phyloP scores from a whole-genome alignment of 2,797 vertebrate species.

The Catamblyrhynchus diadema region DNA sequence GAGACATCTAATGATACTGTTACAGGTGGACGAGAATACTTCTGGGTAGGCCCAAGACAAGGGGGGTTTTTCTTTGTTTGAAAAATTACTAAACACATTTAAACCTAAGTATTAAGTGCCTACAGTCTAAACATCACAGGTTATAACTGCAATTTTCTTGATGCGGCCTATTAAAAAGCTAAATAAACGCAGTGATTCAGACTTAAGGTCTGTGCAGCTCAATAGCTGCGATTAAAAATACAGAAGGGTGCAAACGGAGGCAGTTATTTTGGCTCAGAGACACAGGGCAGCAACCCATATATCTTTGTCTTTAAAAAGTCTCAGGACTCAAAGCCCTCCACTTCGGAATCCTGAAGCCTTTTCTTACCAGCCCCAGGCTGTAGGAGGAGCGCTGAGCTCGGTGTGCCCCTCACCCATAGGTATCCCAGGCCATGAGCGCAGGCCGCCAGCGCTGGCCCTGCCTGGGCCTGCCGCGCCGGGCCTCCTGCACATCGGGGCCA shows the following conservation, averaged over 20 bases:
- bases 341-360: neutral
- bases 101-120: accelerated
- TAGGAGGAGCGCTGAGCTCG: accelerated
- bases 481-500: accelerated
- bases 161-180: neutral
- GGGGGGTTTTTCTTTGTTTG: accelerated
- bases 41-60: accelerated
- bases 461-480: neutral
- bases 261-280: neutral
- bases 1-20: neutral
- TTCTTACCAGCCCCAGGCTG: too few species aligned
- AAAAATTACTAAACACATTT: accelerated
- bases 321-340: neutral
- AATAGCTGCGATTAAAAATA: accelerated
- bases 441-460: accelerated
- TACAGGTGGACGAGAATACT: accelerated
- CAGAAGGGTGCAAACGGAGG: neutral
- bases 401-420: neutral
- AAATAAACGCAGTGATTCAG: neutral
- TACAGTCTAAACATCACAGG: accelerated
- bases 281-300: accelerated
- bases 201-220: too few species aligned
- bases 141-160: neutral
- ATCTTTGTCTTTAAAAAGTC: accelerated
- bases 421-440: accelerated